Evolutionary conservation across 2,888 invertebrate species (phyloP), one percentile per base, ranked within the genome.

Genomic region (Dasysyrphus tricinctus): DNA sequence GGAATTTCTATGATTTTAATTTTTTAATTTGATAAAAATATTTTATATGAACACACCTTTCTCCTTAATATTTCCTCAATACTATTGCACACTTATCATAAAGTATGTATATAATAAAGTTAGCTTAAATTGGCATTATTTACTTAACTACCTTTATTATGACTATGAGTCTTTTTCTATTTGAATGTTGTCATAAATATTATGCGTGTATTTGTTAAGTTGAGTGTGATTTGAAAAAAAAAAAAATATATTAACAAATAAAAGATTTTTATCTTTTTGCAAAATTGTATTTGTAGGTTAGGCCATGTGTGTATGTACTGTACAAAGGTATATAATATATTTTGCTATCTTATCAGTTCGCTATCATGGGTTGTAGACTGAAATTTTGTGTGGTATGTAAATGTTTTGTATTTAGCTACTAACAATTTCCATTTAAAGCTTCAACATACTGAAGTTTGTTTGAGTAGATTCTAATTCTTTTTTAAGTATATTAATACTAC

Each of bases 201-300:
- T 34, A n/a, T 11, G 5, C n/a, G 0, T 32, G 9, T 56, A n/a
- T 56, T 56, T 34, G 57, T 32, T 9, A 14, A 3, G 56, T 49
- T 54, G 16, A 47, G 37, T 82, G 44, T 54, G 34, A 44, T 57
- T 65, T 78, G 49, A 72, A 73, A 73, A 76, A 51, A 32, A 16
- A 57, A 44, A 59, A n/a, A n/a, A n/a, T n/a, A 77, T 73, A 80
- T 72, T 51, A 65, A 67, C 56, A 80, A 77, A 77, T 84, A 73
- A 80, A 73, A 51, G 37, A 29, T 61, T 73, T 42, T 77, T 82
- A 82, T 82, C 82, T 65, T 59, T 75, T 72, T 32, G 80, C 76
- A 29, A 85, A 84, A 77, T 80, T 80, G 72, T 79, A 42, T 42
- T 11, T 14, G 42, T 14, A 42, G 44, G 19, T 11, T 2, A 6